Percentiles rank a stretch among this genome's conserved stretches.
These are phyloP conservation scores for Sapayoa aenigma DNA, from an alignment of 2,113 vertebrate species.

Conservation along the genomic window DNA sequence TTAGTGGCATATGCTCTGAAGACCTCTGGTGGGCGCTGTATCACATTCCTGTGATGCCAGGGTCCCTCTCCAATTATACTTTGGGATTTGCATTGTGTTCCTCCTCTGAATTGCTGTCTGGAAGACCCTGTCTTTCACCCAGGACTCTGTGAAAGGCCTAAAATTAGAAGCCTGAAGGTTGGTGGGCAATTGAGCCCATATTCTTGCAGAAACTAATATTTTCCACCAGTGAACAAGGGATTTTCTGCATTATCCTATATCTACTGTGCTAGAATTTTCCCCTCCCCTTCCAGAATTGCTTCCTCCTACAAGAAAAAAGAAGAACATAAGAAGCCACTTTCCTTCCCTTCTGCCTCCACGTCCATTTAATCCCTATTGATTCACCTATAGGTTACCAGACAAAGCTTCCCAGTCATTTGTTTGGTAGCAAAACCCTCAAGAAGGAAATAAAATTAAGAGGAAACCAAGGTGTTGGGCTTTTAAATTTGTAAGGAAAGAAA, in stretches of 20 bases:
- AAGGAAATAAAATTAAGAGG: not conserved
- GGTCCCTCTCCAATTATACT: not conserved
- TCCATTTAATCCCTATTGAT: not conserved
- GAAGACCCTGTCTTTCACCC: not conserved
- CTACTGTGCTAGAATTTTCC: constrained; percentile 1
- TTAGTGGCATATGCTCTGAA: not conserved
- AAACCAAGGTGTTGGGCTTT: not conserved
- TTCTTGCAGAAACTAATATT: not conserved
- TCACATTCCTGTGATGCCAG: not conserved
- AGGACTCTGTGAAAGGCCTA: not conserved
- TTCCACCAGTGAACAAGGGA: not conserved
- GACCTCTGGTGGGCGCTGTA: not conserved
- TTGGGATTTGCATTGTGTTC: not conserved
- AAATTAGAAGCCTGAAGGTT: not conserved
- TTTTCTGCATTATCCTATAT: not conserved
- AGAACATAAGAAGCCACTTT: not conserved
- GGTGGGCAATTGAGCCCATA: not conserved
- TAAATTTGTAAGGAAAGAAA: not conserved
- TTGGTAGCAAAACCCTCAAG: not conserved
- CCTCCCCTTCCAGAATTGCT: not conserved
- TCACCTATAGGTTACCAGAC: not conserved
- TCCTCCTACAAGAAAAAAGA: not conserved
- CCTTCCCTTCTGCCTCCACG: not conserved
- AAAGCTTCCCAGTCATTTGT: not conserved
- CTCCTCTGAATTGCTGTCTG: not conserved